Evolutionary conservation across 2,888 invertebrate species (phyloP).

Genomic region (Tetranychus truncatus): DNA sequence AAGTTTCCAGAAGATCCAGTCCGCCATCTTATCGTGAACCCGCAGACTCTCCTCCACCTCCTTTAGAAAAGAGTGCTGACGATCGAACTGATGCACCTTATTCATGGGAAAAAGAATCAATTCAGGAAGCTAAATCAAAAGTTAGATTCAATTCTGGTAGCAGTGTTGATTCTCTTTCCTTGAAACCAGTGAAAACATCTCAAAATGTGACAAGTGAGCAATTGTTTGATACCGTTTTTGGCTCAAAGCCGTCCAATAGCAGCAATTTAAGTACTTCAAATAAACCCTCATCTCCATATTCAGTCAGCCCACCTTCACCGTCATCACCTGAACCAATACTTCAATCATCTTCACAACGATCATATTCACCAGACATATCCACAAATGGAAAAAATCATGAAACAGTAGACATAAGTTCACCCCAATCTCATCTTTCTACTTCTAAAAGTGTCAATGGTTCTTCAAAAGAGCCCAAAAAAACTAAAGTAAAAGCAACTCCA

Average conservation of each 20-base stretch:
- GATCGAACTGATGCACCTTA: not conserved
- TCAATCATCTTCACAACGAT: not conserved
- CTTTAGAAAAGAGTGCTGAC: not conserved
- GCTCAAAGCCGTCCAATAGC: not conserved
- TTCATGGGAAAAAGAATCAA: not conserved
- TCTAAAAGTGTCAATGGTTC: not conserved
- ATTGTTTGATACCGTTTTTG: constrained; percentile 15
- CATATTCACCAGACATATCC: not conserved
- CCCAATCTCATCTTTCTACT: not conserved
- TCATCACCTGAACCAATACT: not conserved
- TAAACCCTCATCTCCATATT: not conserved
- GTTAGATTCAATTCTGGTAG: constrained; percentile 11
- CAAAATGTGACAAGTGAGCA: constrained; percentile 20
- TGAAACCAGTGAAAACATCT: constrained; percentile 8
- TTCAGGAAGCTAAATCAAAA: not conserved
- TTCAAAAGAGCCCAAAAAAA: constrained; percentile 4
- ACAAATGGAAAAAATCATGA: not conserved
- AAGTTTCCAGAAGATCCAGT: not conserved
- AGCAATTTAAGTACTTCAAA: not conserved
- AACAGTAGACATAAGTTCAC: not conserved
- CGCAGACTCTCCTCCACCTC: not conserved
- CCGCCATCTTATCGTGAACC: not conserved
- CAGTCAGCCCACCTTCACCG: constrained; percentile 3
- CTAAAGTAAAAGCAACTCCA: not conserved
- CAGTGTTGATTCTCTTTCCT: constrained; percentile 17